These are phyloP conservation scores for Cardinalis cardinalis DNA, from an alignment of 2,113 vertebrate genomes.

Conservation along the genomic window DNA sequence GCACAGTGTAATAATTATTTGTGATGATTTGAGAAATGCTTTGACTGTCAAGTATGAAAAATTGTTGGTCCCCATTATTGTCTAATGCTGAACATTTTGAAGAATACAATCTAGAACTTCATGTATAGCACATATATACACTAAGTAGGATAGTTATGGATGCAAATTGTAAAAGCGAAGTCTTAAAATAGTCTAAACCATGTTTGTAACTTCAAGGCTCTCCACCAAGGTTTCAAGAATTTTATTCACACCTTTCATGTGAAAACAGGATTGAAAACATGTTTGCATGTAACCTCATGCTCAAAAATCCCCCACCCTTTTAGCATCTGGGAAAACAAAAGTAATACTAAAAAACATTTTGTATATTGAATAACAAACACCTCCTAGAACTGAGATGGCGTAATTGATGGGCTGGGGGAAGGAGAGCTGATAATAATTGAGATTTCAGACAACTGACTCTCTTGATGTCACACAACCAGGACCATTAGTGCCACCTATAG, in stretches of 20 bases:
- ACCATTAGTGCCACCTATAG: constrained; percentile 41
- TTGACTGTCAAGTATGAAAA: neutral
- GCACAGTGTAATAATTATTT: neutral
- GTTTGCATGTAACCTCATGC: neutral
- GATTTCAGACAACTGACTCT: neutral
- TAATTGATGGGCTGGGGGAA: neutral
- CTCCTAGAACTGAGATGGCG: neutral
- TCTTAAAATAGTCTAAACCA: neutral
- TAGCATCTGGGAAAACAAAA: neutral
- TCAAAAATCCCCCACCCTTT: neutral
- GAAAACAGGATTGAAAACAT: neutral
- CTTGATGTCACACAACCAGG: neutral
- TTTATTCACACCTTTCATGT: neutral
- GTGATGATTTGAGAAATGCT: neutral
- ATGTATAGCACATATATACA: neutral
- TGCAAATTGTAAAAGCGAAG: neutral
- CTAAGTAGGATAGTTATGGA: neutral
- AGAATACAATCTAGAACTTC: neutral
- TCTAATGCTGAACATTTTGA: neutral
- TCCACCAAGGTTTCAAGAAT: neutral
- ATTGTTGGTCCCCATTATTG: neutral
- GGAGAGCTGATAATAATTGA: neutral
- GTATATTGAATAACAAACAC: neutral
- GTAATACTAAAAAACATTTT: neutral
- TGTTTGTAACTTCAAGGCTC: neutral